Evolutionary conservation across 2,113 vertebrate genomes (phyloP), one percentile per base, ranked within the genome.

Genomic region (Meleagris gallopavo): DNA sequence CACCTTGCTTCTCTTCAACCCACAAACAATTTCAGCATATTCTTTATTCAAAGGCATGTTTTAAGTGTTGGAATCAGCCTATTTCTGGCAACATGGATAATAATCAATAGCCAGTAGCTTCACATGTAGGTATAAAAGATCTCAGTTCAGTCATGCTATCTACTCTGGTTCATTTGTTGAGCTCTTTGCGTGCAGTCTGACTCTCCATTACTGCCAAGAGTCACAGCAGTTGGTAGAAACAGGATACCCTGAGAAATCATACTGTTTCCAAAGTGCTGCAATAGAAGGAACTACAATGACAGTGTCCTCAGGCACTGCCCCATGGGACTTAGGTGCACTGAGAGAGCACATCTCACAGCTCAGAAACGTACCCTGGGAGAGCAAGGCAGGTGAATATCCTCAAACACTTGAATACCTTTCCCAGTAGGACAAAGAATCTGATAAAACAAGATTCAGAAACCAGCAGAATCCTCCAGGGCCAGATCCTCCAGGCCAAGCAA

Each of bases 221-320:
- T 91, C 84, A 89, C 93, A 92, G 91, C 85, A 80, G 95, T 95
- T 86, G 86, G 72, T 71, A 94, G 95, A 96, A 96, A 95, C 80
- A 95, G 57, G 86, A 95, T 58, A 90, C 74, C 78, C 88, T 95
- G 86, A 81, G 94, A 91, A 91, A 89, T 38, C 62, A 48, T 67
- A 72, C n/a, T 88, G 2, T 80, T 95, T 80, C 87, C 38, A n/a
- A 13, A 67, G 9, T 25, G 34, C 25, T 89, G 80, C 48, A 95
- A 84, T 65, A 67, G 66, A 57, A 91, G 50, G 17, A 86, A 69
- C 66, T 86, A 75, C 43, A 65, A 77, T 38, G 0, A 0, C 1
- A 1, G 29, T 86, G 29, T 41, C 62, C 89, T 90, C 64, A 94
- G 86, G 38, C 82, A 50, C 24, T 83, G 75, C 15, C 10, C 9